Evolutionary conservation across 2,888 invertebrate species (phyloP).

Genomic region (Drosophila putrida): DNA sequence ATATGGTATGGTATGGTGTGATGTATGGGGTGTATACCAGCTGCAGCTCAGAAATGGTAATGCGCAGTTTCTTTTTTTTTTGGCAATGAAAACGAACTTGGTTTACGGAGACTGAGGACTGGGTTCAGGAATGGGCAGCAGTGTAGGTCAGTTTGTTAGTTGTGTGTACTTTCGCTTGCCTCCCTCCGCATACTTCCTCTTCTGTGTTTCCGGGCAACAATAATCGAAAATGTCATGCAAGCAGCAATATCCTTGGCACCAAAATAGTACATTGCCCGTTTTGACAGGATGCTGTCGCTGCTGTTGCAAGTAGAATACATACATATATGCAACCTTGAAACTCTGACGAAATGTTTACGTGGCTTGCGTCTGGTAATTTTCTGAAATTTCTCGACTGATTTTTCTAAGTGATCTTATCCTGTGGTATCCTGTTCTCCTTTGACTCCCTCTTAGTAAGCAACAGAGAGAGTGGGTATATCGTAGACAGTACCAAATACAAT

Average conservation of each 20-base stretch:
- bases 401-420: neutral
- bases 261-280: slow-evolving; percentile 68
- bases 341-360: slow-evolving; percentile 7
- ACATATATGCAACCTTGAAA: slow-evolving; percentile 36
- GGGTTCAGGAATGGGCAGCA: slow-evolving; percentile 46
- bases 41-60: slow-evolving; percentile 41
- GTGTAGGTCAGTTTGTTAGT: slow-evolving; percentile 71
- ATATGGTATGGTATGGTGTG: neutral
- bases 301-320: slow-evolving; percentile 21
- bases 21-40: neutral
- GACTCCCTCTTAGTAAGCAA: neutral
- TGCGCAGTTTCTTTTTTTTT: slow-evolving; percentile 48
- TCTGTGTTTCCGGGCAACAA: slow-evolving; percentile 7
- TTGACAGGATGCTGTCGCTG: slow-evolving; percentile 29
- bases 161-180: slow-evolving; percentile 61
- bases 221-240: slow-evolving; percentile 66
- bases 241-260: slow-evolving; percentile 67
- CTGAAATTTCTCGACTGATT: slow-evolving; percentile 7
- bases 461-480: too few relatives aligned
- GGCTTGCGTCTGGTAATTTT: slow-evolving; percentile 11
- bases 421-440: neutral
- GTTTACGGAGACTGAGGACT: slow-evolving; percentile 27
- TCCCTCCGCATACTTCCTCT: neutral
- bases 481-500: too few relatives aligned
- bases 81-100: slow-evolving; percentile 56